A percentile compares a stretch with the other conserved stretches of the same genome.
These are phyloP conservation scores for Leucoraja erinaceus DNA, from an alignment of 2,113 vertebrate species.

Conservation along the genomic window DNA sequence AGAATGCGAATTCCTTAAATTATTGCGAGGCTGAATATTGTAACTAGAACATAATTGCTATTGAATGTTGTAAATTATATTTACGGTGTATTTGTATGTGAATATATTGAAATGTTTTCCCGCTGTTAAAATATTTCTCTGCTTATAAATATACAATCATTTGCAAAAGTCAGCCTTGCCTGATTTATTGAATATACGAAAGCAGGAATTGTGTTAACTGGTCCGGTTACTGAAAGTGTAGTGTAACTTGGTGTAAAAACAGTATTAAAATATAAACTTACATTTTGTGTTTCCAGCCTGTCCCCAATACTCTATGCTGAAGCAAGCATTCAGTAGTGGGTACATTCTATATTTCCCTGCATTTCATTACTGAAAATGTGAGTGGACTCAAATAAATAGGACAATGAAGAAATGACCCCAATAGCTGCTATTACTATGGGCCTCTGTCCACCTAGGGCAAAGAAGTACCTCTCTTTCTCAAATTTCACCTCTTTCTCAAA, in stretches of 20 bases:
- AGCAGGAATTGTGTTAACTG: not conserved
- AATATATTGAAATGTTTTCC: slow-evolving; percentile 24
- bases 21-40: slow-evolving; percentile 1
- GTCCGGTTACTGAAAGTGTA: not conserved
- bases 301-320: not conserved
- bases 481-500: not conserved
- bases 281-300: not conserved
- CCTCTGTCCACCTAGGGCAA: not conserved
- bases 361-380: not conserved
- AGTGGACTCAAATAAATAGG: not conserved
- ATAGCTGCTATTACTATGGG: not conserved
- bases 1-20: not conserved
- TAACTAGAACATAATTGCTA: not conserved
- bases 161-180: not conserved
- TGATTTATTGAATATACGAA: not conserved
- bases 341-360: not conserved
- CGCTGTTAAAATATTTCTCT: not conserved
- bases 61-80: slow-evolving; percentile 32
- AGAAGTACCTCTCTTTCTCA: not conserved
- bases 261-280: not conserved
- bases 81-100: not conserved
- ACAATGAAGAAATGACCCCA: not conserved
- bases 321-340: not conserved
- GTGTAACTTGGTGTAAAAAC: too few relatives aligned
- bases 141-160: slow-evolving; percentile 6